These are phyloP conservation scores for Achlya flavicornis DNA, from an alignment of 2,888 invertebrate genomes.

Conservation along the genomic window DNA sequence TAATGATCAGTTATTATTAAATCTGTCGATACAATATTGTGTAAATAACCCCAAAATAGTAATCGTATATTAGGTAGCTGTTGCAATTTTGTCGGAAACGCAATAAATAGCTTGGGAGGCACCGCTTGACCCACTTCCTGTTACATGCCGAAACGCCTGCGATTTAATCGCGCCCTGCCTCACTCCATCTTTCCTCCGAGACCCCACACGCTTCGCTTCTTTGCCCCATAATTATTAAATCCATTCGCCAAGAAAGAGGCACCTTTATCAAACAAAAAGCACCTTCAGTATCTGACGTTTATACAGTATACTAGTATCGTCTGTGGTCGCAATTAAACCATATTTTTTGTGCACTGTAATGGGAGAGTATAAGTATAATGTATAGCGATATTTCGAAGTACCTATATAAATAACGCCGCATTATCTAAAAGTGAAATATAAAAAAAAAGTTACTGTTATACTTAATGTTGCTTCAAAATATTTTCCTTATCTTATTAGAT, in stretches of 20 bases:
- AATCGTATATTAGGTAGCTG: constrained; percentile 49
- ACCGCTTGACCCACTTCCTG: constrained; percentile 82
- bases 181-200: constrained; percentile 72
- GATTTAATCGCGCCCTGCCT: constrained; percentile 79
- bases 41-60: constrained; percentile 37
- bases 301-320: too few species aligned
- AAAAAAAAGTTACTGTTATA: too few species aligned
- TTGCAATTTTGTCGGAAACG: constrained; percentile 78
- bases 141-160: constrained; percentile 81
- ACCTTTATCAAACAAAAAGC: constrained; percentile 40
- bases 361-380: too few species aligned
- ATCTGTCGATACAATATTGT: constrained; percentile 7
- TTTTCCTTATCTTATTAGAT: too few species aligned
- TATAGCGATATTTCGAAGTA: too few species aligned
- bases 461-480: too few species aligned
- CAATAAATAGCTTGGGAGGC: constrained; percentile 79
- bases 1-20: too few species aligned
- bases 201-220: constrained; percentile 76
- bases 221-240: constrained; percentile 79
- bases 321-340: too few species aligned
- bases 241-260: constrained; percentile 69
- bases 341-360: too few species aligned
- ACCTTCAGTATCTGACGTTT: too few species aligned
- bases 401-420: too few species aligned
- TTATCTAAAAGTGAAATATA: too few species aligned